Percentiles rank a stretch among this genome's conserved stretches.
Evolutionary conservation across 2,113 vertebrate genomes (phyloP).

Genomic region (Siniperca chuatsi): DNA sequence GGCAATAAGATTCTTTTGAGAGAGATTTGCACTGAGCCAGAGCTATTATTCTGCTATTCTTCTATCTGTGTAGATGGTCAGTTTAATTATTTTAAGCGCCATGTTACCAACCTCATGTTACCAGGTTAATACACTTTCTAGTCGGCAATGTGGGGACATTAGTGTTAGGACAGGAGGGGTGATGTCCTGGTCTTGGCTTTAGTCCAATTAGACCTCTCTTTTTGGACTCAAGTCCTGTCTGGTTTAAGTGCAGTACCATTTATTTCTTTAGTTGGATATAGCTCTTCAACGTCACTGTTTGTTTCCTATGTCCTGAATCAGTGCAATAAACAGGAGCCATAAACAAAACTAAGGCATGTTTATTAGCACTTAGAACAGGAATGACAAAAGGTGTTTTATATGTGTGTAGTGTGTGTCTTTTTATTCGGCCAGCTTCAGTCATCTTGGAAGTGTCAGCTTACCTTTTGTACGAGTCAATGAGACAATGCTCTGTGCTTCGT

Average conservation of each 20-base stretch:
- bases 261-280: background rate
- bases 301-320: background rate
- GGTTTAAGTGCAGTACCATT: background rate
- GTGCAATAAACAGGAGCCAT: constrained; percentile 16
- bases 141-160: background rate
- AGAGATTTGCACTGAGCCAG: background rate
- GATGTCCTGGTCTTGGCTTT: background rate
- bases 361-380: constrained; percentile 9
- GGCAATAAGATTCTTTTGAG: background rate
- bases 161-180: background rate
- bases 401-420: constrained; percentile 9
- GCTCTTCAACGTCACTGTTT: background rate
- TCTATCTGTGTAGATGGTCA: background rate
- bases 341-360: background rate
- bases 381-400: constrained; percentile 1
- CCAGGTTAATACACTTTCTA: background rate
- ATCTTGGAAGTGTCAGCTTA: constrained; percentile 33
- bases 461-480: constrained; percentile 26
- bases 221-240: background rate
- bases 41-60: background rate
- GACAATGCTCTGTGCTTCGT: constrained; percentile 32
- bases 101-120: background rate
- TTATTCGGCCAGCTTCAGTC: constrained; percentile 37
- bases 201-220: background rate
- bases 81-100: background rate